These are phyloP conservation scores for Liopterus haemorrhoidalis DNA, from an alignment of 2,888 invertebrate genomes.

Conservation along the genomic window DNA sequence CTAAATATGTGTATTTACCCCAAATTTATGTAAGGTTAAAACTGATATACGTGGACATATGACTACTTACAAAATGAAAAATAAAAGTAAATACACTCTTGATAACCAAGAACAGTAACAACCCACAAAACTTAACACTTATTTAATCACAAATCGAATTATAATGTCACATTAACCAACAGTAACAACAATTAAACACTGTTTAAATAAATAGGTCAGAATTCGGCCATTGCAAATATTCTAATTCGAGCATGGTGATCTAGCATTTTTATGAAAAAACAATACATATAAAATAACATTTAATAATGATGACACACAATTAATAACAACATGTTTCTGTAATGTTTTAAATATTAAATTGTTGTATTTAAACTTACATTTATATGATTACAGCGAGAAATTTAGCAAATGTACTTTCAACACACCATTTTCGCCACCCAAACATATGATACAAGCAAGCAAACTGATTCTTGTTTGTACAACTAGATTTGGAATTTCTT, in stretches of 20 bases:
- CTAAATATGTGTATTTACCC: too few species aligned
- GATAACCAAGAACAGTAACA: too few species aligned
- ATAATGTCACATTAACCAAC: too few species aligned
- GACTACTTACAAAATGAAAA: too few species aligned
- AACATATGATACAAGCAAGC: constrained; percentile 43
- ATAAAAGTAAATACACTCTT: too few species aligned
- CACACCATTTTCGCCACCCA: constrained; percentile 47
- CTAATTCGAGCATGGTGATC: constrained; percentile 42
- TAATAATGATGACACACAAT: constrained; percentile 1
- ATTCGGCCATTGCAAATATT: constrained; percentile 47
- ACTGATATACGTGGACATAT: constrained; percentile 34
- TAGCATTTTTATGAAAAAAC: constrained; percentile 37
- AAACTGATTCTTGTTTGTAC: constrained; percentile 24
- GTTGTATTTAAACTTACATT: background rate
- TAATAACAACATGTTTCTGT: constrained; percentile 23
- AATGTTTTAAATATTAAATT: constrained; percentile 6
- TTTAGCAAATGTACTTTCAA: background rate
- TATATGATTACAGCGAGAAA: background rate
- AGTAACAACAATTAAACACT: constrained; percentile 31
- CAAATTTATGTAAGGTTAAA: constrained; percentile 33
- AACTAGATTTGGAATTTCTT: constrained; percentile 19
- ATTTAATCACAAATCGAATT: too few species aligned
- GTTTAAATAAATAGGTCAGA: constrained; percentile 46
- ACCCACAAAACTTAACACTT: too few species aligned
- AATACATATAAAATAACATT: constrained; percentile 22